Evolutionary conservation across 2,888 invertebrate genomes (phyloP).

Genomic region (Calephelis perditalis): DNA sequence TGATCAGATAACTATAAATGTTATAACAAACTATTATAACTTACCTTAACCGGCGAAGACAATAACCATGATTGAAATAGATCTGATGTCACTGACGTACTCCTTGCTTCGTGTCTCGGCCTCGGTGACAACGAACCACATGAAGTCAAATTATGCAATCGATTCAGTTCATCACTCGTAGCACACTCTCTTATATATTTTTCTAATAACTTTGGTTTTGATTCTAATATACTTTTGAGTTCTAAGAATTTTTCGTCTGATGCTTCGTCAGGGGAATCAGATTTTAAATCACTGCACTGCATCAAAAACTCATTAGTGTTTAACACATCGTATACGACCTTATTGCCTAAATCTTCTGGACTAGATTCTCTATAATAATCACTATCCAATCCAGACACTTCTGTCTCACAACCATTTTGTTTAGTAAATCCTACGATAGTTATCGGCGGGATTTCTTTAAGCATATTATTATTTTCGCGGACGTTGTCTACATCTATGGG

Average conservation of each 20-base stretch:
- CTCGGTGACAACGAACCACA: conserved; percentile 68
- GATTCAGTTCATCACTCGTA: conserved; percentile 79
- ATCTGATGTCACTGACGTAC: conserved; percentile 89
- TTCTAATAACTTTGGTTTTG: conserved; percentile 83
- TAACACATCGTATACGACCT: conserved; percentile 58
- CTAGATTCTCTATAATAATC: conserved; percentile 50
- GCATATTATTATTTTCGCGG: conserved; percentile 62
- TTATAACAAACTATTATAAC: conserved; percentile 34
- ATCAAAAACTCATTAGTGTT: conserved; percentile 54
- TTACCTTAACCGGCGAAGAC: conserved; percentile 85
- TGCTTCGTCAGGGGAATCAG: conserved; percentile 59
- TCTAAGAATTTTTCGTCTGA: conserved; percentile 64
- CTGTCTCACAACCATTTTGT: conserved; percentile 70
- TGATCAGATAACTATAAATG: neutral
- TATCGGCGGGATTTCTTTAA: conserved; percentile 68
- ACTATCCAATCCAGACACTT: conserved; percentile 52
- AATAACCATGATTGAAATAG: conserved; percentile 91
- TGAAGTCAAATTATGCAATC: conserved; percentile 78
- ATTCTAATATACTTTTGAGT: conserved; percentile 55
- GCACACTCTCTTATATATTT: conserved; percentile 88
- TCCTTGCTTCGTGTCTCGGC: conserved; percentile 73
- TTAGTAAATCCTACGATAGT: conserved; percentile 67
- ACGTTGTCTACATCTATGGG: conserved; percentile 54
- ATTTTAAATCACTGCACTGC: conserved; percentile 57
- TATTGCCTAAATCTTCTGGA: conserved; percentile 62